Percentiles rank a stretch among this genome's conserved stretches.
phyloP scores from a whole-genome alignment of 1,140 invertebrate species.

The Dufourea novaeangliae region DNA sequence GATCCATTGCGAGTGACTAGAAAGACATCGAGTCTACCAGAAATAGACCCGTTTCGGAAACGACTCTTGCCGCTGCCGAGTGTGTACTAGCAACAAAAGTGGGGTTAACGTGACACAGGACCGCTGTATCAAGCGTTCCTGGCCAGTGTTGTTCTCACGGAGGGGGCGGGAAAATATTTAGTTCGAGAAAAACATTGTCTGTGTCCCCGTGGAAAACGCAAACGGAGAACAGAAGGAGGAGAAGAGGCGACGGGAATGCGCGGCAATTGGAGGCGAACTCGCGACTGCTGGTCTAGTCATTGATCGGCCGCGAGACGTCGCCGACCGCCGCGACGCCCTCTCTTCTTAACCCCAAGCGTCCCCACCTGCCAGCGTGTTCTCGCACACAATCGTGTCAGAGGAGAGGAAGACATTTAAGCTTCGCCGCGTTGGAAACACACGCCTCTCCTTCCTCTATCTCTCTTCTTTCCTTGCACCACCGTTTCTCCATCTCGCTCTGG shows the following conservation, averaged over 20 bases:
- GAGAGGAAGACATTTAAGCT: slow-evolving; percentile 70
- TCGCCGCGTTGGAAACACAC: slow-evolving; percentile 73
- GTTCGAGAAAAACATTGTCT: neutral
- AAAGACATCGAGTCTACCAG: too few species aligned
- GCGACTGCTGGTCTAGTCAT: slow-evolving; percentile 66
- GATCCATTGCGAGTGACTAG: too few species aligned
- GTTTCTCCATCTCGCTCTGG: slow-evolving; percentile 19
- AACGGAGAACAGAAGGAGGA: slow-evolving; percentile 9
- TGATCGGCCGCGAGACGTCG: slow-evolving; percentile 70
- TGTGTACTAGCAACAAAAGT: too few species aligned
- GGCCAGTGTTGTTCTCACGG: too few species aligned
- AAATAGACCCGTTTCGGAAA: too few species aligned
- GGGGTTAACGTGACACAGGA: too few species aligned
- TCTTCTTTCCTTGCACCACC: neutral
- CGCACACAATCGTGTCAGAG: slow-evolving; percentile 58
- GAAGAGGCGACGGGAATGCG: slow-evolving; percentile 13
- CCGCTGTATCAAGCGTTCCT: too few species aligned
- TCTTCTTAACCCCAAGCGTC: slow-evolving; percentile 41
- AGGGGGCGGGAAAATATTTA: neutral
- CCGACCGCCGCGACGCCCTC: slow-evolving; percentile 71
- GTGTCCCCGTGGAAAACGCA: neutral
- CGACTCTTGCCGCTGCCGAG: too few species aligned
- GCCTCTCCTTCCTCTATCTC: slow-evolving; percentile 30
- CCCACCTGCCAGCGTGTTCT: slow-evolving; percentile 66
- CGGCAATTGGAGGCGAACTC: slow-evolving; percentile 60